Evolutionary conservation across 2,113 vertebrate genomes (phyloP), one percentile per base, ranked within the genome.

Genomic region (Ceuthmochares aereus): DNA sequence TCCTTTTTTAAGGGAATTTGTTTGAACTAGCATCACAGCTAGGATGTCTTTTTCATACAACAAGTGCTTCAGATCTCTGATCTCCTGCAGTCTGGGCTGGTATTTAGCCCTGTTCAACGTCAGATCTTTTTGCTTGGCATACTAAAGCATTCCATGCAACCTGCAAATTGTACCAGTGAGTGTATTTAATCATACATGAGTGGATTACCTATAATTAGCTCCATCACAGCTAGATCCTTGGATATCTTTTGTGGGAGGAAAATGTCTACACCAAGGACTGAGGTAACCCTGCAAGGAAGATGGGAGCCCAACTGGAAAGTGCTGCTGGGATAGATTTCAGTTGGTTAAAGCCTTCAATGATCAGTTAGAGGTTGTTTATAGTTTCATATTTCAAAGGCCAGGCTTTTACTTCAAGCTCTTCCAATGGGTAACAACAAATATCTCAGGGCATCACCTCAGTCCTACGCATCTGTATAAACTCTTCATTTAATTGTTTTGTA

Each of bases 131-230:
- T 74, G 12, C 76, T 45, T 92, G 76, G 42, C 4, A 0, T 42
- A 87, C 55, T 30, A 73, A 55, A 79, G 23, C 69, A 73, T 73
- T 54, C 58, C 62, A 79, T 1, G 14, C 54, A 95, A 30, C 58
- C 82, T 10, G 3, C 51, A 93, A 91, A 80, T 68, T 76, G 52
- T 72, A 69, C 84, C 83, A 67, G 49, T 0, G 4, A 87, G 37
- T 23, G n/a, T 87, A 68, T 72, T 94, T 82, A 90, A 84, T 91
- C 43, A 37, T 45, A 62, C 27, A 82, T 76, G 82, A 88, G 23
- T 51, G 80, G 81, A 67, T 94, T 79, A 63, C 34, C 63, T 91
- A 66, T 83, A 93, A 95, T 96, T 96, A 96, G 37, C 63, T 83
- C 74, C 21, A 77, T 42, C 45, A 23, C 34, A 69, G 45, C 27